Evolutionary conservation across 1,140 invertebrate species (phyloP), one percentile per base, ranked within the genome.

Genomic region (Oryzaephilus surinamensis): DNA sequence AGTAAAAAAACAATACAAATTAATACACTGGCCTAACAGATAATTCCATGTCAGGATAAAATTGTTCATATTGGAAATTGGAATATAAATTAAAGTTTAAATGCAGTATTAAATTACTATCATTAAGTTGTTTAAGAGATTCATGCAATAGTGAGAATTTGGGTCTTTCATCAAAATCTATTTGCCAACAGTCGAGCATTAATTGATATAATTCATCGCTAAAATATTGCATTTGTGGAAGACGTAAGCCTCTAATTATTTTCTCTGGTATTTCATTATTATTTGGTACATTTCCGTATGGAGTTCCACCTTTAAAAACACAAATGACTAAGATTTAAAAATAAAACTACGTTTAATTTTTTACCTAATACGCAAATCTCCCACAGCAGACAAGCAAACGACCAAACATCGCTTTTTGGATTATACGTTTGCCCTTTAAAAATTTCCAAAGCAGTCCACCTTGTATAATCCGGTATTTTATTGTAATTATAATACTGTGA

Each of bases 111-210:
- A 46, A 35, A 27, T 24, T 29, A 27, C 51, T 41, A 34, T 51
- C 44, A 48, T 45, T 50, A 14, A 55, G 34, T 29, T 30, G 38
- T 21, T 43, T 37, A 32, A 64, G 53, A 38, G 50, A 57, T 41
- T 61, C 59, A 8, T 61, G 58, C 27, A 82, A 64, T 53, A 77
- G 73, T 21, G 66, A 57, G 52, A 82, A 82, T 13, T 68, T 64
- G 7, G 84, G 85, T 46, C 86, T 67, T 50, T 91, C 85, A 48
- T 83, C 79, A 4, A 74, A 71, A 58, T 88, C 81, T n/a, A 76
- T 55, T 52, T 84, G 80, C 86, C 86, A 92, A 53, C 86, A 90
- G 43, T 85, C 79, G 4, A 81, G 63, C 65, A 88, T 81, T 27
- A 88, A 62, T 60, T 89, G 84, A 57, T 88, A 88, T 14, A 89